Percentiles rank a stretch among this genome's conserved stretches.
Conservation (phyloP, 2,888 invertebrate genomes). For the Drosophila anomelani region DNA sequence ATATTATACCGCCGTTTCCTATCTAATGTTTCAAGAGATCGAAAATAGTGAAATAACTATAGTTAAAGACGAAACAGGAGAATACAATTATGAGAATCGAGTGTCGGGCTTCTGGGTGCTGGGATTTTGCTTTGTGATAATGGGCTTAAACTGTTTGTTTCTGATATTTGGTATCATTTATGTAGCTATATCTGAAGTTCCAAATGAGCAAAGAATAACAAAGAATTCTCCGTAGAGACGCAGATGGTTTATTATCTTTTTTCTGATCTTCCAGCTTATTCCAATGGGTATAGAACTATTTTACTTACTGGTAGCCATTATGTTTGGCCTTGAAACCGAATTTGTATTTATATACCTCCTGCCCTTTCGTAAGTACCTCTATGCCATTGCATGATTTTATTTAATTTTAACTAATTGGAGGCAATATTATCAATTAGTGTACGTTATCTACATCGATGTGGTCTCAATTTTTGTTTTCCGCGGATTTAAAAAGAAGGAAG, state of each 20-base stretch:
- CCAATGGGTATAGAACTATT: slow-evolving; percentile 10
- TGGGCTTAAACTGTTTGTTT: neutral
- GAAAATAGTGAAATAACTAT: accelerated
- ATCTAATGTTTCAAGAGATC: slow-evolving; percentile 8
- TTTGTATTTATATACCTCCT: slow-evolving; percentile 10
- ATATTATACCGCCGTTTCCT: neutral
- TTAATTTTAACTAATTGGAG: too few species aligned
- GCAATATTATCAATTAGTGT: neutral
- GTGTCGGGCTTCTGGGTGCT: slow-evolving; percentile 17
- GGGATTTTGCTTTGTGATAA: slow-evolving; percentile 5
- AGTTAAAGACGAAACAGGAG: neutral
- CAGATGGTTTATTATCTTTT: neutral
- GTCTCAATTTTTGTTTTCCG: neutral
- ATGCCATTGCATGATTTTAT: accelerated
- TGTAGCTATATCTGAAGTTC: neutral
- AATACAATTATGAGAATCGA: accelerated
- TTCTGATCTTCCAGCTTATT: slow-evolving; percentile 6
- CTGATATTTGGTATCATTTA: neutral
- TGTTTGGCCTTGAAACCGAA: slow-evolving; percentile 16
- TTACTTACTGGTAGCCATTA: slow-evolving; percentile 21
- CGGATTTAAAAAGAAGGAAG: neutral
- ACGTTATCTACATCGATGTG: slow-evolving; percentile 24
- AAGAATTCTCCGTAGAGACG: neutral
- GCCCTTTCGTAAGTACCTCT: slow-evolving; percentile 22
- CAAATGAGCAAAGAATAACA: neutral